Base-by-base conservation (phyloP, 2,888 invertebrate species). In the Philhelius pedissequus region DNA sequence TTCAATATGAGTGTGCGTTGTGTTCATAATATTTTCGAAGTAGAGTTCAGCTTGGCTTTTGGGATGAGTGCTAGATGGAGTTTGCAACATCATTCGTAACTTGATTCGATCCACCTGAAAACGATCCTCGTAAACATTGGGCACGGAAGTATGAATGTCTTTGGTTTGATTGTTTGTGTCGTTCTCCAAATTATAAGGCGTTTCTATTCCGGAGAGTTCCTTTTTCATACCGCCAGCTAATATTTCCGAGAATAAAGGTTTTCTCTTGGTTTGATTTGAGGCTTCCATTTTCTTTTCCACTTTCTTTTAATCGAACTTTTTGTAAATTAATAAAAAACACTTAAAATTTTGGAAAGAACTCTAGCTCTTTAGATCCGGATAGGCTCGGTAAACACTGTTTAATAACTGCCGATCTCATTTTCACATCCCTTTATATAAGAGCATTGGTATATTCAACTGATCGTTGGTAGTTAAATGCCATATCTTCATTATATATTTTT, bases 1-100 rank as follows among this genome's bases (percentile, higher is more conserved):
- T 90, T 96, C 96, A 89, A 99, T 96, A 89, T 95, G 94, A 38
- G 98, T 98, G 88, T 96, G 95, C 58, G 98, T 98, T 89, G 96
- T 96, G 90, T 95, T 95, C 97, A 98, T 98, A 88, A 99, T 90
- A 66, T 88, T 88, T 74, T 91, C 89, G 77, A 92, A 92, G 87
- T 91, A 92, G 75, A 89, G 88, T 70, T 91, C 91, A 11, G 91
- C 92, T 43, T 89, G 89, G 81, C 89, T 91, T 86, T 89, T 87
- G 60, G 89, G 90, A 18, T 89, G 22, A 8, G 38, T 9, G n/a
- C n/a, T n/a, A n/a, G n/a, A 22, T 22, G 35, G 20, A 7, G 35
- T 35, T 8, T 30, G 22, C 4, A 58, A 38, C 58, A 58, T 38
- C 38, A 1, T 58, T 5, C 58, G 38, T 1, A 58, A 38, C n/a